Conservation (phyloP, 2,797 vertebrate genomes). For the Chiloscyllium punctatum region DNA sequence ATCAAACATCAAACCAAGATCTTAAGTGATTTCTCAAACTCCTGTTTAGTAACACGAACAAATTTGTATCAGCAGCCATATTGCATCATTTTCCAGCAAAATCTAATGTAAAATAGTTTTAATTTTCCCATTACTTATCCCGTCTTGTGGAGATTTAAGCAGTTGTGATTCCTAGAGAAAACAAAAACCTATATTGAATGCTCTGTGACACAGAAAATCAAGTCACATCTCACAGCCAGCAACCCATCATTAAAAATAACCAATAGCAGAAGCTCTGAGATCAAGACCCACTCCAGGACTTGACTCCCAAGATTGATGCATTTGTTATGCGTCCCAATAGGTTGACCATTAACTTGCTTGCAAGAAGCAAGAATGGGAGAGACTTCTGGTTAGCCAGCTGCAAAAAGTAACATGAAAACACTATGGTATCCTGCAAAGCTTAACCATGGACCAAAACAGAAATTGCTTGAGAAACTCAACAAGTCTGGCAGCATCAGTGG, state of each 20-base stretch:
- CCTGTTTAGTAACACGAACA: constrained; percentile 41
- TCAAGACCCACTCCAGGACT: too few species aligned
- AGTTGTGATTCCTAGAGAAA: constrained; percentile 40
- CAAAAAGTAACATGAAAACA: too few species aligned
- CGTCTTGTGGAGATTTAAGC: constrained; percentile 41
- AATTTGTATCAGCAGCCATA: constrained; percentile 39
- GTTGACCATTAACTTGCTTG: too few species aligned
- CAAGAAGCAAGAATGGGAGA: too few species aligned
- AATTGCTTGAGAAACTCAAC: too few species aligned
- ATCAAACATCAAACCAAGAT: constrained; percentile 46
- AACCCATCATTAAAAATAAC: not conserved
- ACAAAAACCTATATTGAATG: constrained; percentile 44
- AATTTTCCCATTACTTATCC: constrained; percentile 39
- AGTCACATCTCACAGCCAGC: constrained; percentile 37
- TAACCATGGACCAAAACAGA: too few species aligned
- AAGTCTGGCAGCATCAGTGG: too few species aligned
- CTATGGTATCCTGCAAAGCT: too few species aligned
- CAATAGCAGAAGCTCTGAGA: not conserved
- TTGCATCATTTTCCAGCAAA: constrained; percentile 44
- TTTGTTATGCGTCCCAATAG: too few species aligned
- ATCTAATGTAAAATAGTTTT: constrained; percentile 36
- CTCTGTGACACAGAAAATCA: constrained; percentile 40
- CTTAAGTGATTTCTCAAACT: constrained; percentile 42
- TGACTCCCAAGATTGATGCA: too few species aligned
- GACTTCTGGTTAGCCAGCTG: too few species aligned